Evolutionary conservation across 2,888 invertebrate species (phyloP).

Genomic region (Kryphioiulus occultus): DNA sequence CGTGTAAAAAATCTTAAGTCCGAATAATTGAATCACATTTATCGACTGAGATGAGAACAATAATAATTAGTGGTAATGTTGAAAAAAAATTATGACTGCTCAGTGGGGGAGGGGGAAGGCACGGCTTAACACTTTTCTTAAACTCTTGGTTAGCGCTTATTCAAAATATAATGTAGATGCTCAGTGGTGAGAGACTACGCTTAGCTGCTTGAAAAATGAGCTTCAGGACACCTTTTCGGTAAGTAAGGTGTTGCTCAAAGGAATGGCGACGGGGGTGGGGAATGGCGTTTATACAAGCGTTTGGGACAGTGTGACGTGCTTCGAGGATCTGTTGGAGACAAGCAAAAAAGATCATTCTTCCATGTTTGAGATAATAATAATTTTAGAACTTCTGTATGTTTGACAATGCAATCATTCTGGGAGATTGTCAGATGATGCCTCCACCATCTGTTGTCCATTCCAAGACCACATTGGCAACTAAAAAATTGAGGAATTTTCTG

Average conservation of each 20-base stretch:
- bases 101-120: slow-evolving; percentile 16
- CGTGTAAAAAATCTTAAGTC: slow-evolving; percentile 17
- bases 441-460: background rate
- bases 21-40: slow-evolving; percentile 42
- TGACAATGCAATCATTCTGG: no score
- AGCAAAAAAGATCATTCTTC: background rate
- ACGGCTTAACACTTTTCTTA: slow-evolving; percentile 33
- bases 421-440: background rate
- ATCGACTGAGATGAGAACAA: slow-evolving; percentile 20
- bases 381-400: no score
- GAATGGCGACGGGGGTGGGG: background rate
- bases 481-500: background rate
- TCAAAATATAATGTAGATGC: slow-evolving; percentile 33
- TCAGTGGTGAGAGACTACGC: background rate
- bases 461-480: no score
- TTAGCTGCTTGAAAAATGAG: background rate
- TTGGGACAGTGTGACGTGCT: background rate
- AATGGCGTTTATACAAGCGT: background rate
- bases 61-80: background rate
- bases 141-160: background rate
- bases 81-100: background rate
- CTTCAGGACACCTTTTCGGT: background rate
- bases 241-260: background rate
- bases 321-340: background rate
- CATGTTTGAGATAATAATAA: background rate